Percentiles rank a stretch among this genome's conserved stretches.
Evolutionary conservation across 1,140 invertebrate species (phyloP).

Genomic region (Ostrea edulis): DNA sequence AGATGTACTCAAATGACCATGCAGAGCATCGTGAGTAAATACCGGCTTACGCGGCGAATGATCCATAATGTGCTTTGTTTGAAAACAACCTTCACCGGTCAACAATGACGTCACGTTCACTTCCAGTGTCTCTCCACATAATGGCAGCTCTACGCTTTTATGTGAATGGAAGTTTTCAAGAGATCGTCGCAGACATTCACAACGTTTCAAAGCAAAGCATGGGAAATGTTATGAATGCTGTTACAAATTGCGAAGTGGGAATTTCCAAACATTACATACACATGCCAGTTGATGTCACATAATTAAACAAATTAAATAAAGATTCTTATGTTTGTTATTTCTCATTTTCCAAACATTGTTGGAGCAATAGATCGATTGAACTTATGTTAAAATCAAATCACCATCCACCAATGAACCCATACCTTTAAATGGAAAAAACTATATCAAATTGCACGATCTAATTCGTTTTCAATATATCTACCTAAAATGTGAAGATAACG

Average conservation of each 20-base stretch:
- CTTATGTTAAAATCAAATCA: too few relatives aligned
- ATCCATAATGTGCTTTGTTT: neutral
- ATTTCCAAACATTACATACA: slow-evolving; percentile 24
- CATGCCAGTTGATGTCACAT: neutral
- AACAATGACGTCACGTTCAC: neutral
- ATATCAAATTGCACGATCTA: too few relatives aligned
- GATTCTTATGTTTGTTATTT: slow-evolving; percentile 34
- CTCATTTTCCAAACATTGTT: slow-evolving; percentile 37
- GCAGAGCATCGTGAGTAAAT: too few relatives aligned
- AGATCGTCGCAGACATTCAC: neutral
- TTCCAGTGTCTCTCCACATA: too few relatives aligned
- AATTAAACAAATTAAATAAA: slow-evolving; percentile 8
- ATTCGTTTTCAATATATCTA: too few relatives aligned
- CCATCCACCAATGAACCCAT: too few relatives aligned
- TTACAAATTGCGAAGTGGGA: neutral
- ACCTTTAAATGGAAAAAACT: too few relatives aligned
- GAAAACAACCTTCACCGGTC: neutral
- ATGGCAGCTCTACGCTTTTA: neutral
- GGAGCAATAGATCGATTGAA: too few relatives aligned
- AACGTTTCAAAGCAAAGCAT: neutral
- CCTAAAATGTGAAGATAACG: too few relatives aligned
- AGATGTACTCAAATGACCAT: neutral
- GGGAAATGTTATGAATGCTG: neutral
- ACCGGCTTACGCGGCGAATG: neutral
- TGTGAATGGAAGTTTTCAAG: neutral